Evolutionary conservation across 35 echinoderm and acorn worm species (phyloP).

Genomic region (Apostichopus parvimensis): DNA sequence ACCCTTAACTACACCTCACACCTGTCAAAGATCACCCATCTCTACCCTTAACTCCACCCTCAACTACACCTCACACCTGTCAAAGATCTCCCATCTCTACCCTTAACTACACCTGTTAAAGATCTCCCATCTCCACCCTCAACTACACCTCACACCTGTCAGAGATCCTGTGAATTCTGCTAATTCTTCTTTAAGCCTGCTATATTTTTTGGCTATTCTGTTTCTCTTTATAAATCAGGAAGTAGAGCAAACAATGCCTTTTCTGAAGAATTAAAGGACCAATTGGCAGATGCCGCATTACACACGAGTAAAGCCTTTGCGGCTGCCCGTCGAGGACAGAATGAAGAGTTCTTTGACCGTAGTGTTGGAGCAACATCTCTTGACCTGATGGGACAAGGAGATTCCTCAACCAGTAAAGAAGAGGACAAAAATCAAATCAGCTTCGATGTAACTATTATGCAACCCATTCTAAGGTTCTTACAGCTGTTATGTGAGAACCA

Average conservation of each 20-base stretch:
- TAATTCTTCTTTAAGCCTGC: too few relatives aligned
- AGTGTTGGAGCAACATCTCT: slow-evolving; percentile 10
- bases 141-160: too few relatives aligned
- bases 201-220: too few relatives aligned
- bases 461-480: slow-evolving; percentile 92
- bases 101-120: too few relatives aligned
- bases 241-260: slow-evolving; percentile 69
- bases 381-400: slow-evolving; percentile 62
- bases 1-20: too few relatives aligned
- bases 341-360: slow-evolving; percentile 65
- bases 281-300: slow-evolving; percentile 89
- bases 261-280: slow-evolving; percentile 96
- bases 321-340: slow-evolving; percentile 75
- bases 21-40: too few relatives aligned
- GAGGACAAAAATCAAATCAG: slow-evolving; percentile 83
- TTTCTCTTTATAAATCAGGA: slow-evolving; percentile 14
- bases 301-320: slow-evolving; percentile 98
- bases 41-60: too few relatives aligned
- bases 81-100: too few relatives aligned
- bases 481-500: slow-evolving; percentile 98
- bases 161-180: too few relatives aligned
- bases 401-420: slow-evolving; percentile 60
- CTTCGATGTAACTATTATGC: slow-evolving; percentile 92
- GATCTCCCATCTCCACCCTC: too few relatives aligned
- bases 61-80: too few relatives aligned